Base-by-base conservation (phyloP, 2,888 invertebrate genomes). In the Tipula vernalis region DNA sequence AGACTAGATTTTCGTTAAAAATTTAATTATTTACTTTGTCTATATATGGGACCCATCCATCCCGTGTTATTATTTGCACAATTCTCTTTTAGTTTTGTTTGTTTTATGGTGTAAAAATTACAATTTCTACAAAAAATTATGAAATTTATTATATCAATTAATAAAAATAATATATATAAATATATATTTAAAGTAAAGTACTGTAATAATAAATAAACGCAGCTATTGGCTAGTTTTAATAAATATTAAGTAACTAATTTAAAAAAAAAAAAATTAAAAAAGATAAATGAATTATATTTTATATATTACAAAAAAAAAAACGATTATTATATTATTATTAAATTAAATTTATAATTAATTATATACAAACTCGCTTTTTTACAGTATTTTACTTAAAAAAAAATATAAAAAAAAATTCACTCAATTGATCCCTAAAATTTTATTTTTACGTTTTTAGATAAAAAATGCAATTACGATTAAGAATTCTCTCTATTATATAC, bases 201-300 rank as follows among this genome's bases (percentile, higher is more conserved):
- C 71, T 71, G 71, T 71, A 71, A 71, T 71, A 71, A 28, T 28
- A 71, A 71, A 28, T 71, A 71, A 71, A 71, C 71, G 71, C 71
- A 71, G 71, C 71, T 71, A 71, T 28, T 28, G 71, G 71, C 71
- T 71, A 71, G 71, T 28, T 71, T 71, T 71, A 71, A 18, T 71
- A 71, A 71, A 71, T 71, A 71, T 71, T 18, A 28, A 71, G 28
- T 71, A 71, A 71, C 8, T 18, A 57, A 39, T 39, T 39, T 6
- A 39, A 39, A 39, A 28, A 28, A 51, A 51, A 47, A 47, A 51
- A n/a, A 51, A n/a, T n/a, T 51, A 18, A 57, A 57, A 71, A 71
- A 71, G 71, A 71, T 71, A 71, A 71, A 71, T 71, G n/a, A 71
- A 71, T 71, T 71, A 71, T 71, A 71, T 71, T 71, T 71, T 71